These are phyloP conservation scores for Hyposmocoma kahamanoa DNA, from an alignment of 1,140 invertebrate species.

Conservation along the genomic window DNA sequence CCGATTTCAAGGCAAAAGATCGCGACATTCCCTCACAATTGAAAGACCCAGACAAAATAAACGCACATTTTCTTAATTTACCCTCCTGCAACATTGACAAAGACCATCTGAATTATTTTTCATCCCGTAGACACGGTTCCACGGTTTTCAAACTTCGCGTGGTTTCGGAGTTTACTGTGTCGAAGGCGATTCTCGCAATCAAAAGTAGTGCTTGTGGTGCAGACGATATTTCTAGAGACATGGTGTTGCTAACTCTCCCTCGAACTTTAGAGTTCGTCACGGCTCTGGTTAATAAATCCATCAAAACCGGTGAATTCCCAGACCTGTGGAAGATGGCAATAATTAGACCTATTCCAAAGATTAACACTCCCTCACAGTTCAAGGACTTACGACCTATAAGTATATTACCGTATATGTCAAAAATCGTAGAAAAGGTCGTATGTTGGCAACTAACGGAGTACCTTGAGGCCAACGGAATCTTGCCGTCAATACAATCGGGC, in stretches of 20 bases:
- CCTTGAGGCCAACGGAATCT: not conserved
- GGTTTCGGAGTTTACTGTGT: no score
- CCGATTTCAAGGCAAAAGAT: no score
- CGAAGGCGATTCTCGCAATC: no score
- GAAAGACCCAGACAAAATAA: no score
- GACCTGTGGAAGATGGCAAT: not conserved
- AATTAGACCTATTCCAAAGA: not conserved
- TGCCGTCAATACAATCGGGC: not conserved
- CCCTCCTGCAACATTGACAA: no score
- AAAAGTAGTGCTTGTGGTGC: not conserved
- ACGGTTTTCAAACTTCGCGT: no score
- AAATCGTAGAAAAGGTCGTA: not conserved
- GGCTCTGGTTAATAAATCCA: not conserved
- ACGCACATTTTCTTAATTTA: no score
- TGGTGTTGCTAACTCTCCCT: not conserved
- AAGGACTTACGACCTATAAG: not conserved
- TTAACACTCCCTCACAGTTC: not conserved
- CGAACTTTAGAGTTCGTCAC: not conserved
- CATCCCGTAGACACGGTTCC: no score
- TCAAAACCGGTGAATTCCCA: not conserved
- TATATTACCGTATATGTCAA: not conserved
- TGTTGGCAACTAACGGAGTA: not conserved
- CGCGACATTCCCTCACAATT: no score
- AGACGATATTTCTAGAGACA: not conserved
- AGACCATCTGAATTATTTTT: no score